Conservation (phyloP, 2,113 vertebrate genomes). For the Pipa parva region DNA sequence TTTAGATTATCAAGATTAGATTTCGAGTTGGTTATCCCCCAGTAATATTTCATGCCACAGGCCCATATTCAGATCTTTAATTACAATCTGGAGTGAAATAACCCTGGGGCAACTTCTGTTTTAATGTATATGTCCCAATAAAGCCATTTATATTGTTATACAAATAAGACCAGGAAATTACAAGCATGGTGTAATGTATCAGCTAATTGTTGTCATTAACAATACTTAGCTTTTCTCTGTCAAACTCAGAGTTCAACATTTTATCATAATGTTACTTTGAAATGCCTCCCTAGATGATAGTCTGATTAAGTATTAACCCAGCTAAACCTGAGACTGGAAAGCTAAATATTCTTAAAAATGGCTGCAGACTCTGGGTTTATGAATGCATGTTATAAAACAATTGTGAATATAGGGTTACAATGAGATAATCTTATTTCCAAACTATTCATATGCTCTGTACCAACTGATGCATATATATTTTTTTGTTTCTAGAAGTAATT, state of each 20-base stretch:
- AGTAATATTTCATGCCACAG: constrained; percentile 3
- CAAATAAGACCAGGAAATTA: constrained; percentile 31
- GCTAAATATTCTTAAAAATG: too few relatives aligned
- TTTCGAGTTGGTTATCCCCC: background rate
- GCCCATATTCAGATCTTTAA: background rate
- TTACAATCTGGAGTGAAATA: constrained; percentile 3
- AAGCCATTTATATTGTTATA: constrained; percentile 14
- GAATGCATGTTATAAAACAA: too few relatives aligned
- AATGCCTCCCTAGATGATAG: background rate
- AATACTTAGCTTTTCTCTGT: constrained; percentile 20
- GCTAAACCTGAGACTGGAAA: too few relatives aligned
- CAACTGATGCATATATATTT: too few relatives aligned
- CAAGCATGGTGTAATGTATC: constrained; percentile 22
- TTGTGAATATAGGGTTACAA: too few relatives aligned
- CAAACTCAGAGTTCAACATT: constrained; percentile 10
- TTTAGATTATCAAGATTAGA: too few relatives aligned
- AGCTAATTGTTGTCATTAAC: constrained; percentile 35
- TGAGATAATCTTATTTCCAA: too few relatives aligned
- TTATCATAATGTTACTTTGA: constrained; percentile 2
- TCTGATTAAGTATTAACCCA: background rate
- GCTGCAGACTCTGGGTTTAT: too few relatives aligned
- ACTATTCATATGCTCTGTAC: too few relatives aligned
- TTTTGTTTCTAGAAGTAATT: too few relatives aligned
- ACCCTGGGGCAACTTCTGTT: constrained; percentile 1
- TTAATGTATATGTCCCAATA: constrained; percentile 6